Evolutionary conservation across 2,888 invertebrate species (phyloP).

Genomic region (Cosmia pyralina): DNA sequence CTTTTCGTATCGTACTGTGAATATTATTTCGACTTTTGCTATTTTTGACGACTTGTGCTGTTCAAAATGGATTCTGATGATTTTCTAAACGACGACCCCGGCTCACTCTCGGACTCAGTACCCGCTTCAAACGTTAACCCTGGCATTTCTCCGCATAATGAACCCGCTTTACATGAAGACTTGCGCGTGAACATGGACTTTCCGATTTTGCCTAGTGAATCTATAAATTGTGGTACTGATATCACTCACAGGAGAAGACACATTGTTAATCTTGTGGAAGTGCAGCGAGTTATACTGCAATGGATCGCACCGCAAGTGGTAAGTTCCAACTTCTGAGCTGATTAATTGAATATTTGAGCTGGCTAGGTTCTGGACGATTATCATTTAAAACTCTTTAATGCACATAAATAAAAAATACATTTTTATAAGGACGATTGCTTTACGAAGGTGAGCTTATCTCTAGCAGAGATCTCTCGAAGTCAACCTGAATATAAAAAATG

Average conservation of each 20-base stretch:
- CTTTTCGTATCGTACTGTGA: too few species aligned
- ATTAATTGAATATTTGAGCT: background rate
- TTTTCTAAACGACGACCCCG: background rate
- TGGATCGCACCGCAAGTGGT: background rate
- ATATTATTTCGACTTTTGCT: background rate
- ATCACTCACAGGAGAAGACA: background rate
- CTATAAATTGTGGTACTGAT: constrained; percentile 29
- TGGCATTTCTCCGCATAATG: background rate
- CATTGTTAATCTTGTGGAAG: background rate
- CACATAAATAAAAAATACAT: background rate
- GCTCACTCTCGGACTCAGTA: background rate
- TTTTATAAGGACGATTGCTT: background rate
- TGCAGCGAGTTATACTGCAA: constrained; percentile 30
- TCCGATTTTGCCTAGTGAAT: background rate
- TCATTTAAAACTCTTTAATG: background rate
- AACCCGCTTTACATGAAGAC: background rate
- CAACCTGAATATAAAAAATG: too few species aligned
- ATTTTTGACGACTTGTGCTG: background rate
- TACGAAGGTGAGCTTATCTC: too few species aligned
- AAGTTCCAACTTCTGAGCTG: background rate
- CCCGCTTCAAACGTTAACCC: background rate
- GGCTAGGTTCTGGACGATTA: background rate
- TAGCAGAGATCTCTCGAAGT: too few species aligned
- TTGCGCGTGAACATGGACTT: background rate
- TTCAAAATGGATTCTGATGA: constrained; percentile 1